Evolutionary conservation across 2,888 invertebrate species (phyloP).

Genomic region (Philopedon plagiatum): DNA sequence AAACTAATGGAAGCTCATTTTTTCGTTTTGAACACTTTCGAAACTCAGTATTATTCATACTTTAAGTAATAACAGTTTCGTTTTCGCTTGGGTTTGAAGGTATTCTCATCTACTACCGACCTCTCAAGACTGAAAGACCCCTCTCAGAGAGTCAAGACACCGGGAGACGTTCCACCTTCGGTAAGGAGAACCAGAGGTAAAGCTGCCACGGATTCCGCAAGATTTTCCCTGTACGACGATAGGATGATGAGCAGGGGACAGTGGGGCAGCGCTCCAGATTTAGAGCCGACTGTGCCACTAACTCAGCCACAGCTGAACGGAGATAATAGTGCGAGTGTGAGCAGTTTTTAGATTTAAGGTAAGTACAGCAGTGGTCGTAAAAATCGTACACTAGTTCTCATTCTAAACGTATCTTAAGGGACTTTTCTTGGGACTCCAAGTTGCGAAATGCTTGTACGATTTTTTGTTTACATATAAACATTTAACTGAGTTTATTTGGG

Average conservation of each 20-base stretch:
- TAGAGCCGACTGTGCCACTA: conserved; percentile 61
- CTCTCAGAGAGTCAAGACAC: conserved; percentile 84
- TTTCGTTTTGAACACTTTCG: too few relatives aligned
- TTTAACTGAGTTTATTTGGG: too few relatives aligned
- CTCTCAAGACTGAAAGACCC: conserved; percentile 80
- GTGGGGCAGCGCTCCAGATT: conserved; percentile 68
- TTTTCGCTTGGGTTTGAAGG: too few relatives aligned
- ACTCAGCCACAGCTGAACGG: conserved; percentile 57
- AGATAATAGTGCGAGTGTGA: conserved; percentile 67
- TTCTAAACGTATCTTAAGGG: too few relatives aligned
- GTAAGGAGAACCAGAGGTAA: conserved; percentile 79
- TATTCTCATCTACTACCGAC: conserved; percentile 80
- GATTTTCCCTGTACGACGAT: conserved; percentile 90
- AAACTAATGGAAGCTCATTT: too few relatives aligned
- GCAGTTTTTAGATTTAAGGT: conserved; percentile 65
- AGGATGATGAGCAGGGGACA: conserved; percentile 79
- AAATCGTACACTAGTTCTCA: too few relatives aligned
- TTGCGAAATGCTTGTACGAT: too few relatives aligned
- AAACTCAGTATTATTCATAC: too few relatives aligned
- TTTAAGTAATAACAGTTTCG: too few relatives aligned
- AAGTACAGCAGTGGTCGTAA: too few relatives aligned
- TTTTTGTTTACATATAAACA: too few relatives aligned
- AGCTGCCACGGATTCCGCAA: conserved; percentile 74
- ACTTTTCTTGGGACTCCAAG: too few relatives aligned
- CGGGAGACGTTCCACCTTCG: conserved; percentile 86